Base-by-base conservation (phyloP, 2,113 vertebrate species). In the Aix galericulata region DNA sequence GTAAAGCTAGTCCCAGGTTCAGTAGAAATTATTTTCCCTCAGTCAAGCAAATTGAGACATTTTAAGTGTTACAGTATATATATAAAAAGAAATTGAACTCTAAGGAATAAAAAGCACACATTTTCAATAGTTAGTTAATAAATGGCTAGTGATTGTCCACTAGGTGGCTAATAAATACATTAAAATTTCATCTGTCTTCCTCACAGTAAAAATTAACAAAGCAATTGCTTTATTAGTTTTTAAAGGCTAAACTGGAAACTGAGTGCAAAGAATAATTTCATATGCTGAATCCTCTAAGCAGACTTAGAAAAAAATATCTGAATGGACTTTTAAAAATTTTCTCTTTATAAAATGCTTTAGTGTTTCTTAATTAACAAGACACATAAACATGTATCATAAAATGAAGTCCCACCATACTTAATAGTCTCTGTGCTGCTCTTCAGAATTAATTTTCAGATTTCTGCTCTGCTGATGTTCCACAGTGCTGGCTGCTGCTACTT, bases 381-480 rank as follows among this genome's bases (percentile, higher is more conserved):
- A 69, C 38, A 56, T 2, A 27, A 55, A 11, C 17, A 23, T 10
- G 8, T 38, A 63, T 71, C 13, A 79, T 44, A 86, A 76, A 89
- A 86, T 68, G 26, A 82, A 74, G 50, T 55, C 22, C 50, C 44
- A 64, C 13, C 17, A 25, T 34, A 77, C 23, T 81, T 48, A 21
- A 21, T 22, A 81, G 59, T 26, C 29, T 82, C 21, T 44, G 40
- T 59, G 48, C 25, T 90, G 60, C 34, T 81, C 55, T 74, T 71
- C 52, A 64, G 88, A 83, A 94, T 48, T 74, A 38, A 72, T 86
- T 96, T 81, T 75, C 59, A 48, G 36, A 60, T 32, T 10, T 48
- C 63, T 86, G 46, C 81, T 58, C 64, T 90, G 64, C 25, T 92
- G 91, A 67, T 83, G 68, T 83, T 95, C 68, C 73, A 86, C 8